Percentiles rank a stretch among this genome's conserved stretches.
Evolutionary conservation across 2,113 vertebrate species (phyloP).

Genomic region (Limanda limanda): DNA sequence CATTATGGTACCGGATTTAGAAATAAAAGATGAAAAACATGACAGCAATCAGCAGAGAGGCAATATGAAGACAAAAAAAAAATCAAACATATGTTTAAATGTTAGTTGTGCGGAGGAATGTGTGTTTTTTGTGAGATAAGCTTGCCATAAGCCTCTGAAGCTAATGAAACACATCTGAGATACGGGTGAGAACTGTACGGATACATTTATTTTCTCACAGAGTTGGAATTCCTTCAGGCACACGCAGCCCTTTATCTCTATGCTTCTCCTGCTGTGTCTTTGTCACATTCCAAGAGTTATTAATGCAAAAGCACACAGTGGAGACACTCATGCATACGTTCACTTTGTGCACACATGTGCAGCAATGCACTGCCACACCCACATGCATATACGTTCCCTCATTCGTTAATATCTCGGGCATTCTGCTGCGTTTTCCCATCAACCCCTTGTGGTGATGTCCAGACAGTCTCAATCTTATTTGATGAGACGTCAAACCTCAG

Average conservation of each 20-base stretch:
- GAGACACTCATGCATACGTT: constrained; percentile 52
- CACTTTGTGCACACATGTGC: constrained; percentile 42
- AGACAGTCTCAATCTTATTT: constrained; percentile 66
- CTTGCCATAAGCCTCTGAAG: constrained; percentile 39
- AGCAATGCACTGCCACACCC: constrained; percentile 24
- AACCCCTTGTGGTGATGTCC: constrained; percentile 63
- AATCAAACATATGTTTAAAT: constrained; percentile 64
- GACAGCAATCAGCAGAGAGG: constrained; percentile 46
- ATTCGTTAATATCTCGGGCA: constrained; percentile 54
- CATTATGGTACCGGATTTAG: constrained; percentile 24
- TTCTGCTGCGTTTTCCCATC: constrained; percentile 67
- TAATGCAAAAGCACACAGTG: constrained; percentile 54
- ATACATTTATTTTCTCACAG: constrained; percentile 45
- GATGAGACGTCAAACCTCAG: constrained; percentile 49
- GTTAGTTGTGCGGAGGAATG: constrained; percentile 22
- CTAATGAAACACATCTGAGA: constrained; percentile 59
- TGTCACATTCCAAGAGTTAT: constrained; percentile 63
- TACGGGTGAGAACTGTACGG: constrained; percentile 15
- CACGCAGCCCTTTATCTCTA: constrained; percentile 49
- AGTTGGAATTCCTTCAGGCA: constrained; percentile 69
- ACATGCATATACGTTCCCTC: constrained; percentile 20
- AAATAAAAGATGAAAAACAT: constrained; percentile 36
- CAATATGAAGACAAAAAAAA: constrained; percentile 28
- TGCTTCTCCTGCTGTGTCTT: constrained; percentile 62
- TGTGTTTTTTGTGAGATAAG: constrained; percentile 63